These are phyloP conservation scores for Strigamia transsilvanica DNA, from an alignment of 2,888 invertebrate genomes.

Conservation along the genomic window DNA sequence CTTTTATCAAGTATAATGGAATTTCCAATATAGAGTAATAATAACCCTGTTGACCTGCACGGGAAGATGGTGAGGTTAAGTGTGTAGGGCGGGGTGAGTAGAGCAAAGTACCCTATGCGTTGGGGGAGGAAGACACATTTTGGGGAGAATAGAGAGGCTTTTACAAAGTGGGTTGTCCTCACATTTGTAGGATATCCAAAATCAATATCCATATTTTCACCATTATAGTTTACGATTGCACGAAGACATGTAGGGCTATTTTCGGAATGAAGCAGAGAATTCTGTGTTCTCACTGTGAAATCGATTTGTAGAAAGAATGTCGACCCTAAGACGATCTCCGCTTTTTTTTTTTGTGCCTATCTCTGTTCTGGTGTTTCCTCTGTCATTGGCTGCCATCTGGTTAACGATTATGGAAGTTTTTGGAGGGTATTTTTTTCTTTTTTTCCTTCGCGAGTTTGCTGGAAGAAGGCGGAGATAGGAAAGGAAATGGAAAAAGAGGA, in stretches of 20 bases:
- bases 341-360: neutral
- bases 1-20: conserved; percentile 47
- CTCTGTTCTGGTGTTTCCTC: conserved; percentile 42
- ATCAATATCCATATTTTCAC: conserved; percentile 32
- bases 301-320: conserved; percentile 24
- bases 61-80: conserved; percentile 46
- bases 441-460: neutral
- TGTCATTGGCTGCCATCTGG: conserved; percentile 53
- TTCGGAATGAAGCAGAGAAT: neutral
- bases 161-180: conserved; percentile 44
- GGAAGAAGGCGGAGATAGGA: conserved; percentile 40
- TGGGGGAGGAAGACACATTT: conserved; percentile 42
- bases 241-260: neutral
- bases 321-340: conserved; percentile 23
- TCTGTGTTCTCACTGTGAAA: conserved; percentile 11
- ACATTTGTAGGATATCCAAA: conserved; percentile 39
- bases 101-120: conserved; percentile 30
- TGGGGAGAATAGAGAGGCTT: conserved; percentile 39
- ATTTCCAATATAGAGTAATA: conserved; percentile 48
- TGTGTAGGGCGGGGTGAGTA: conserved; percentile 40
- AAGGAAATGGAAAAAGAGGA: conserved; percentile 35
- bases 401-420: conserved; percentile 50
- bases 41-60: conserved; percentile 43
- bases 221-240: conserved; percentile 13
- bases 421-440: conserved; percentile 4